Evolutionary conservation across 1,140 invertebrate genomes (phyloP), one percentile per base, ranked within the genome.

Genomic region (Ostrea edulis): DNA sequence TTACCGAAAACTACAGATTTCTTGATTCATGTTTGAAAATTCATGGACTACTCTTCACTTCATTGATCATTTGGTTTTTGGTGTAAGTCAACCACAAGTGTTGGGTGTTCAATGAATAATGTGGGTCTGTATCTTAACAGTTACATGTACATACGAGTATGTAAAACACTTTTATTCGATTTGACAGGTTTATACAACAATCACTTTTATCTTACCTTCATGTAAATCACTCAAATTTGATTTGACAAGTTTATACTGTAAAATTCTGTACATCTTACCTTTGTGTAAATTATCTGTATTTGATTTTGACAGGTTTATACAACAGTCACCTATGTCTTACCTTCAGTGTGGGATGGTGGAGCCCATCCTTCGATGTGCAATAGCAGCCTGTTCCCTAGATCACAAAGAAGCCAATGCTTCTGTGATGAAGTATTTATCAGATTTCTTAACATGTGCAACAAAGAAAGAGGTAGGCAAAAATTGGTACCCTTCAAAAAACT

Each of bases 331-430:
- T 0, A 93, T 97, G 52, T 96, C 96, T 87, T 97, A 99, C 94
- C 96, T 99, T 51, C 96, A 97, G 92, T 97, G 96, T 93, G 93
- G 95, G 20, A 96, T 97, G 58, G 95, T 98, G 82, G 96, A 96
- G 52, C 96, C 96, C 17, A 97, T 99, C 89, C 95, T 98, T 89
- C 96, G 97, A 92, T 98, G 97, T 95, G 98, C 97, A 44, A 95
- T 98, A 54, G 96, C 97, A 90, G 97, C 98, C 12, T 97, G 97
- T 90, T 96, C 96, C 17, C 95, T 99, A 68, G 98, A 99, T 94
- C 98, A 99, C 94, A 97, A 97, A 93, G 99, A 99, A 92, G 99
- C 99, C 8, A 99, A 99, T 96, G 97, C 97, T 35, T 98, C 98
- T 22, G 98, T 99, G 20, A 98, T 98, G 97, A 98, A 98, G 96